Conservation (phyloP, 2,797 vertebrate genomes). For the Sebastes hubbsi region DNA sequence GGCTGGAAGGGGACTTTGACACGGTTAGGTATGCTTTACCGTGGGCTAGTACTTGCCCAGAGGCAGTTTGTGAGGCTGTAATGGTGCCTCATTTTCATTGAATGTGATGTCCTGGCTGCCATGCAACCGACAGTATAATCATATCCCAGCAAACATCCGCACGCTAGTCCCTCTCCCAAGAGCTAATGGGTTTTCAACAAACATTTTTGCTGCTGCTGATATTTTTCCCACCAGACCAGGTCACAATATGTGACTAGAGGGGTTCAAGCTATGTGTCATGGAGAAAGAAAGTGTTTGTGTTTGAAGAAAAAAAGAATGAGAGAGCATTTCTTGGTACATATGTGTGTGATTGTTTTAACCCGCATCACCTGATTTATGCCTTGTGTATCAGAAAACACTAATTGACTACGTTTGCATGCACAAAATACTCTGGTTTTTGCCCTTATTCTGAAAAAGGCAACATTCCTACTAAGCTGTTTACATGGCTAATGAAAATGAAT, state of each 20-base stretch:
- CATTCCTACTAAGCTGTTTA: too few relatives aligned
- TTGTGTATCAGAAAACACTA: neutral
- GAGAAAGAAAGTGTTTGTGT: neutral
- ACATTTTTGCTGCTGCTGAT: neutral
- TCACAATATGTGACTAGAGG: neutral
- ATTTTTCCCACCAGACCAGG: neutral
- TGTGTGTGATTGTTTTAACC: neutral
- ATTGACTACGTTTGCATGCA: neutral
- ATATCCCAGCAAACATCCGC: neutral
- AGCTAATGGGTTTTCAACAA: neutral
- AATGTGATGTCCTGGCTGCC: constrained; percentile 28
- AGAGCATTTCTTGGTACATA: neutral
- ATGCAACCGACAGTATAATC: neutral
- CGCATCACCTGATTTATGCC: too few relatives aligned
- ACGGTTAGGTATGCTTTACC: constrained; percentile 52
- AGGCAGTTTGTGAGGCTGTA: constrained; percentile 40
- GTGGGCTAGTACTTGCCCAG: constrained; percentile 33
- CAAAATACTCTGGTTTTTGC: neutral
- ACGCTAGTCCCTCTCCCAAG: neutral
- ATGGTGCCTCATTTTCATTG: constrained; percentile 38
- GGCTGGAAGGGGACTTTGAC: constrained; percentile 59
- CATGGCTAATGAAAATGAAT: neutral
- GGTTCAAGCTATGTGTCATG: neutral
- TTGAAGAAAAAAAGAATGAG: neutral
- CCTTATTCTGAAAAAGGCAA: neutral